Conservation (phyloP, 2,113 vertebrate genomes). For the Menura novaehollandiae region DNA sequence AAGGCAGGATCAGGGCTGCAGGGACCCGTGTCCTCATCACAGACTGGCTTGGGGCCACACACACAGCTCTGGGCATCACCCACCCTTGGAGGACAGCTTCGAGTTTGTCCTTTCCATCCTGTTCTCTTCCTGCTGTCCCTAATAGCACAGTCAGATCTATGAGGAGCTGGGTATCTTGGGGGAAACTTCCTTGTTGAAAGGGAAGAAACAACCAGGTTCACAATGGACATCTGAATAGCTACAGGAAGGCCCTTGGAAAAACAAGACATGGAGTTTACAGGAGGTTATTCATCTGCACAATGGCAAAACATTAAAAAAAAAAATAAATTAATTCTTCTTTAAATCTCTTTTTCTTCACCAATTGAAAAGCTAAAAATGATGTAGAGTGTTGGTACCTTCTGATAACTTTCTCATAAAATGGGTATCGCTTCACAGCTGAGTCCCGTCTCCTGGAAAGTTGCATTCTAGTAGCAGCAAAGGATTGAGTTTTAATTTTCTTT, state of each 20-base stretch:
- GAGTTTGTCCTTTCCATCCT: not conserved
- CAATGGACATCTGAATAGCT: not conserved
- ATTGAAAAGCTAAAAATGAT: not conserved
- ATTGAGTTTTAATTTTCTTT: not conserved
- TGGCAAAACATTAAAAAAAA: not conserved
- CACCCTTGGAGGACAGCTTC: not conserved
- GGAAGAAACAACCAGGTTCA: not conserved
- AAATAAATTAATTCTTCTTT: not conserved
- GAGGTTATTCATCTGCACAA: not conserved
- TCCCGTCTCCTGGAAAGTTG: not conserved
- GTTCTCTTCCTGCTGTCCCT: not conserved
- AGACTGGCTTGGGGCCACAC: not conserved
- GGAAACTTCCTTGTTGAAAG: not conserved
- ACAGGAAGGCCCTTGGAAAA: not conserved
- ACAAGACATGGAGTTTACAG: not conserved
- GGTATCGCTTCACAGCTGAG: not conserved
- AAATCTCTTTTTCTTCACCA: not conserved
- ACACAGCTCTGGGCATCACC: not conserved
- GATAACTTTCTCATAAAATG: not conserved
- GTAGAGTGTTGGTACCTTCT: not conserved
- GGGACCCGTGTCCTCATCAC: fast-evolving
- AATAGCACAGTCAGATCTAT: not conserved
- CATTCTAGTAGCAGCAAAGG: not conserved
- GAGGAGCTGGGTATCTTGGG: not conserved
- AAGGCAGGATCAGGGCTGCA: fast-evolving